These are phyloP conservation scores for Alosa sapidissima DNA, from an alignment of 2,797 vertebrate species.

Conservation along the genomic window DNA sequence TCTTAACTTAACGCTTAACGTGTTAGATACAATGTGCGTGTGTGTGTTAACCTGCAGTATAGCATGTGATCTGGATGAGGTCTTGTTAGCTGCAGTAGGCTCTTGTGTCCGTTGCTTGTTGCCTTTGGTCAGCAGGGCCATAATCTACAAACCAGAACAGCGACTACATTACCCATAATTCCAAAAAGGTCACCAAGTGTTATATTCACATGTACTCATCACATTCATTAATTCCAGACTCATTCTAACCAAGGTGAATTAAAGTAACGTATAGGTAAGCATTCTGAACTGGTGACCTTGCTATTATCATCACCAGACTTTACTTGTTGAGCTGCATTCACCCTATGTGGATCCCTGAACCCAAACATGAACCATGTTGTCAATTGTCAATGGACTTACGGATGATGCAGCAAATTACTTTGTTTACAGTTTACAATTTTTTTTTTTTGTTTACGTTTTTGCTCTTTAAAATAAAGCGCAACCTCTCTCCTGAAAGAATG, in stretches of 20 bases:
- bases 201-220: background rate
- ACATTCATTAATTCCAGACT: background rate
- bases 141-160: constrained; percentile 72
- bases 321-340: too few species aligned
- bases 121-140: constrained; percentile 87
- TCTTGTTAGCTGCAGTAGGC: constrained; percentile 88
- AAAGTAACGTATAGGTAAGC: too few species aligned
- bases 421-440: too few species aligned
- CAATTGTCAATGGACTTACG: too few species aligned
- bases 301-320: too few species aligned
- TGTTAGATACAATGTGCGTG: background rate
- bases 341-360: too few species aligned
- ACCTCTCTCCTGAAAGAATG: too few species aligned
- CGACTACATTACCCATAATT: constrained; percentile 19
- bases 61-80: constrained; percentile 89
- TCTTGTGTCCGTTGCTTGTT: constrained; percentile 91
- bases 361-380: too few species aligned
- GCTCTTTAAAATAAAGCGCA: background rate
- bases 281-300: too few species aligned
- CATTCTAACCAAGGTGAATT: too few species aligned
- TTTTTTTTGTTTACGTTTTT: background rate
- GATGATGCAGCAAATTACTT: too few species aligned
- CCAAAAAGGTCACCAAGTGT: background rate
- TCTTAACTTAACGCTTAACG: background rate
- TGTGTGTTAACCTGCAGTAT: constrained; percentile 81